Percentiles rank a stretch among this genome's conserved stretches.
These are phyloP conservation scores for Thymelicus lineola DNA, from an alignment of 2,888 invertebrate genomes.

Conservation along the genomic window DNA sequence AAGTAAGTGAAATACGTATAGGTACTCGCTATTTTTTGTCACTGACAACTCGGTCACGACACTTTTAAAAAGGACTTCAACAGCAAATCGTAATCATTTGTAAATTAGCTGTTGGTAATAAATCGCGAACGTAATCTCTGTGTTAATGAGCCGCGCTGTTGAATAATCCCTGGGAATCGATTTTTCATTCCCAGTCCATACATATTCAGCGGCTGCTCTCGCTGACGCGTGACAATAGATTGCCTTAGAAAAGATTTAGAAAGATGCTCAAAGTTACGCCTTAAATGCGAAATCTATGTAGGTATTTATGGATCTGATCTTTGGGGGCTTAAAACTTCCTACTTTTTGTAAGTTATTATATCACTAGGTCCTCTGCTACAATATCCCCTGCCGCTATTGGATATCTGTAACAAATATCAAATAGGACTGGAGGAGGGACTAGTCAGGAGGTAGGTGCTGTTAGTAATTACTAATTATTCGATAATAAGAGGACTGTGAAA, in stretches of 20 bases:
- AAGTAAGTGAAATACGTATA: no score
- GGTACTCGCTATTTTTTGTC: no score
- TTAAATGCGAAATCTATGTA: constrained; percentile 24
- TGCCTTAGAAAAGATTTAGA: constrained; percentile 30
- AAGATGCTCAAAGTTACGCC: constrained; percentile 7
- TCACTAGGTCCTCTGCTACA: no score
- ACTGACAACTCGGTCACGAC: no score
- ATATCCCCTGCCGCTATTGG: no score
- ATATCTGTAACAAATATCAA: no score
- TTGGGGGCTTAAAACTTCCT: not conserved
- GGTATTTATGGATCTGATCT: not conserved
- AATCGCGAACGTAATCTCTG: constrained; percentile 53
- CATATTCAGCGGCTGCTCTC: constrained; percentile 48
- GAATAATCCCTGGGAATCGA: constrained; percentile 51
- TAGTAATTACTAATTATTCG: no score
- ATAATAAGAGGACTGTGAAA: no score
- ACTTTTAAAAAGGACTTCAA: not conserved
- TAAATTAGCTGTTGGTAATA: constrained; percentile 36
- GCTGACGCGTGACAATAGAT: constrained; percentile 43
- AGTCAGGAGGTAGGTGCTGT: no score
- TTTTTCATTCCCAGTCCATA: constrained; percentile 43
- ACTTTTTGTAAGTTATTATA: not conserved
- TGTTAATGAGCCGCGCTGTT: constrained; percentile 55
- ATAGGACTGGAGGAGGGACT: no score
- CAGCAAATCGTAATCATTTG: constrained; percentile 5